Evolutionary conservation across 23 tunicate species (phyloP), one percentile per base, ranked within the genome.

Genomic region (Halocynthia roretzi): DNA sequence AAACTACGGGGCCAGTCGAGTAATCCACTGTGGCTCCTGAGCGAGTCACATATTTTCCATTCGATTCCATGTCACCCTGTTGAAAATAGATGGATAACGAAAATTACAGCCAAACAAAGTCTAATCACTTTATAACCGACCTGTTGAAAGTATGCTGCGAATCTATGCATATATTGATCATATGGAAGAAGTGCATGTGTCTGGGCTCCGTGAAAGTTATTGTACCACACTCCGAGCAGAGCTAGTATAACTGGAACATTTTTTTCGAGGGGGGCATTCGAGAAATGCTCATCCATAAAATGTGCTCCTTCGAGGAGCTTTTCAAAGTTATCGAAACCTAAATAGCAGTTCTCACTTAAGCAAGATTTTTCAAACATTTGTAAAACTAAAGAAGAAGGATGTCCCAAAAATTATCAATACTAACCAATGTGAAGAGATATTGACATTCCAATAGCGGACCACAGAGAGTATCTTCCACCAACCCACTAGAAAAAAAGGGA

Each of bases 41-140:
- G 8, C 99, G 87, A 9, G 91, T 88, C 57, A 95, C 99, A 77
- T 84, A 95, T 66, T 95, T 95, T 51, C 99, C 99, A 76, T 95
- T 95, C 4, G 99, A 95, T 71, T 95, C 99, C 99, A 95, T 95
- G 77, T 95, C 99, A 61, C 99, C 99, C 95, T 91, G 68, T 15
- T 31, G 44, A 31, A 31, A 31, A 31, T 31, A 31, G 44, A 0
- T 31, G 44, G 48, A 50, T 12, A 50, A 40, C 2, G 48, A 11
- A 40, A 10, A 12, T 18, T 12, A 71, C 48, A 40, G 50, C 62
- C 14, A 6, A 40, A 71, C 14, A 40, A 60, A 61, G n/a, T n/a
- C 6, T 6, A 7, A 73, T 7, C 71, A 50, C 81, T 48, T 68
- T n/a, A 31, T 31, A 4, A 60, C 68, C 9, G 5, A 91, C 97